Percentiles rank a stretch among this genome's conserved stretches.
These are phyloP conservation scores for Enteromius afrohamiltoni DNA, from an alignment of 2,797 vertebrate species.

Conservation along the genomic window DNA sequence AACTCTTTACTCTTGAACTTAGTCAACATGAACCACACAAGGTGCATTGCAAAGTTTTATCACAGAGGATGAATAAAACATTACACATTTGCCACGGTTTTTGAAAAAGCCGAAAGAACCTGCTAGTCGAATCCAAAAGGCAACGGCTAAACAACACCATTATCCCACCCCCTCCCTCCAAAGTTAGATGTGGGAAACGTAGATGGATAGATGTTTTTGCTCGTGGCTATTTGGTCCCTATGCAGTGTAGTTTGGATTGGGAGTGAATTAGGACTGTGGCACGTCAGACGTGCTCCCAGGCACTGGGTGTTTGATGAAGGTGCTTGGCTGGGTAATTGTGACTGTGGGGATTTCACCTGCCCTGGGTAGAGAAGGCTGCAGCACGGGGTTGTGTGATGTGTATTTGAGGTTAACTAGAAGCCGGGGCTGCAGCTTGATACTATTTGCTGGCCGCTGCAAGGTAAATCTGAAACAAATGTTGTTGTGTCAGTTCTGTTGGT, in stretches of 20 bases:
- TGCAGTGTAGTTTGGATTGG: constrained; percentile 58
- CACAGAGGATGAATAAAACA: constrained; percentile 35
- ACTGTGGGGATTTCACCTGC: constrained; percentile 48
- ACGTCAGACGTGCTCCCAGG: constrained; percentile 46
- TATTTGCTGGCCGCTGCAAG: constrained; percentile 32
- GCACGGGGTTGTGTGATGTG: constrained; percentile 15
- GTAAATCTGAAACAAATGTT: constrained; percentile 35
- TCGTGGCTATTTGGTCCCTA: constrained; percentile 70
- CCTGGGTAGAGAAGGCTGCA: constrained; percentile 19
- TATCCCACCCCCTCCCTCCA: constrained; percentile 70
- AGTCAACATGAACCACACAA: not conserved
- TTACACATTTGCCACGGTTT: constrained; percentile 24
- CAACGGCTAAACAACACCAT: constrained; percentile 71
- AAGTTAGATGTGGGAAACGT: constrained; percentile 68
- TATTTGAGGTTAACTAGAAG: constrained; percentile 57
- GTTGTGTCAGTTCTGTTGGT: constrained; percentile 26
- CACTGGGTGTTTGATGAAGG: constrained; percentile 40
- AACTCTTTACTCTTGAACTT: constrained; percentile 27
- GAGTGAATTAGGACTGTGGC: constrained; percentile 61
- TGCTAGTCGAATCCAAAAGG: constrained; percentile 67
- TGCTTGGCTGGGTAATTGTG: constrained; percentile 54
- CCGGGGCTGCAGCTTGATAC: constrained; percentile 25
- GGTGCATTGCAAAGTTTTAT: constrained; percentile 30
- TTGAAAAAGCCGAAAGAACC: constrained; percentile 67
- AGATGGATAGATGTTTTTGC: constrained; percentile 68